Conservation (phyloP, 92 coral and sea anemone species). For the Desmophyllum pertusum region DNA sequence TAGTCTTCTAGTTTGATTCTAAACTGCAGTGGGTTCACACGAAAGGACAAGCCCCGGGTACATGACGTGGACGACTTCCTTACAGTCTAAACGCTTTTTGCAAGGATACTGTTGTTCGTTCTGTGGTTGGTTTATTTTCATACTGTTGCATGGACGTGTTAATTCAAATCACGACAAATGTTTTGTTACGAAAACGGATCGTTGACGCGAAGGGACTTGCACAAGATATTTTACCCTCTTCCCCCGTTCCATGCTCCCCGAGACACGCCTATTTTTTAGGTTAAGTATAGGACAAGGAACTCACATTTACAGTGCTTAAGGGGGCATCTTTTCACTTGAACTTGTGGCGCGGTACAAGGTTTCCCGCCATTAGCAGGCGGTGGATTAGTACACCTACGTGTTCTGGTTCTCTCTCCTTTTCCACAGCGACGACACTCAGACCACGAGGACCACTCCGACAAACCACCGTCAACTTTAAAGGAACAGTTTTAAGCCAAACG, state of each 20-base stretch:
- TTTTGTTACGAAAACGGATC: too few relatives aligned
- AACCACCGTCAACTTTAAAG: conserved; percentile 61
- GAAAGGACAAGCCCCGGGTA: too few relatives aligned
- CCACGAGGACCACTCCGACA: conserved; percentile 78
- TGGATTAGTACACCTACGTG: conserved; percentile 69
- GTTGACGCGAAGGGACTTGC: background rate
- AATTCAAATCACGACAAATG: too few relatives aligned
- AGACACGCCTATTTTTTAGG: background rate
- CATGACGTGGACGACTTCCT: too few relatives aligned
- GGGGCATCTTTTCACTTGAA: conserved; percentile 51
- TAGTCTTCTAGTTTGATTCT: too few relatives aligned
- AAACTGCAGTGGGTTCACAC: too few relatives aligned
- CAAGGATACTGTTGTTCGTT: too few relatives aligned
- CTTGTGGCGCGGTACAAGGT: conserved; percentile 57
- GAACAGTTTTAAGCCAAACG: too few relatives aligned
- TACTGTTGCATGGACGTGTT: too few relatives aligned
- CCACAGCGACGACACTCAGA: conserved; percentile 74
- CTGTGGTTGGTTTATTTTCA: too few relatives aligned
- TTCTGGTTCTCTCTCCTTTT: conserved; percentile 55
- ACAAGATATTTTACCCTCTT: background rate
- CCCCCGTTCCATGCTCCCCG: background rate
- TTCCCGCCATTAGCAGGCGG: conserved; percentile 77
- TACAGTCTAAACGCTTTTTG: too few relatives aligned
- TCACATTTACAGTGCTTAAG: conserved; percentile 58
- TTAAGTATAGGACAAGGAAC: background rate